Evolutionary conservation across 1,140 invertebrate species (phyloP).

Genomic region (Laupala kohalensis): DNA sequence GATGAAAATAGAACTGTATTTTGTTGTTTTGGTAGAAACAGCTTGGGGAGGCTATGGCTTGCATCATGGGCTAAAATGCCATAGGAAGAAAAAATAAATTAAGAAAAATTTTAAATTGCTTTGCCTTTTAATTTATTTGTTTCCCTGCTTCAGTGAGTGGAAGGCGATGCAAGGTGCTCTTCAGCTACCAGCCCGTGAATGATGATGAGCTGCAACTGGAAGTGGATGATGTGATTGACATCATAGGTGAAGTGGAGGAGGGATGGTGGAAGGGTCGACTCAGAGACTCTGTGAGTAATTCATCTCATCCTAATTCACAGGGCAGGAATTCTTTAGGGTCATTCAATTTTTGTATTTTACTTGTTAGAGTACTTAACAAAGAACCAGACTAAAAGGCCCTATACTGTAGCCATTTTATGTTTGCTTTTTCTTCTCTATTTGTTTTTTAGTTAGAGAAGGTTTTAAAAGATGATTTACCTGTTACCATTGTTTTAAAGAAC

Average conservation of each 20-base stretch:
- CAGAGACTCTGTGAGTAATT: slow-evolving; percentile 37
- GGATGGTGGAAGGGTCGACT: slow-evolving; percentile 80
- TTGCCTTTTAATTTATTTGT: background rate
- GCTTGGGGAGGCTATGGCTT: background rate
- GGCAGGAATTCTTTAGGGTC: background rate
- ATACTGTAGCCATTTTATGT: background rate
- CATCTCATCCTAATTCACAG: background rate
- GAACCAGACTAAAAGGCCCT: no score
- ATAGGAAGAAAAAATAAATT: background rate
- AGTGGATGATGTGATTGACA: slow-evolving; percentile 75
- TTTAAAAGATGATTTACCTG: no score
- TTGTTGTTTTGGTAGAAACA: background rate
- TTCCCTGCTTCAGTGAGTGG: slow-evolving; percentile 15
- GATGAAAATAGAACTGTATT: no score
- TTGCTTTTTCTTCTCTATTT: background rate
- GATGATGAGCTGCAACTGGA: slow-evolving; percentile 78
- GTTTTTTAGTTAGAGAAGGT: background rate
- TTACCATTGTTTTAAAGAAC: no score
- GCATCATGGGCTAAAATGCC: no score
- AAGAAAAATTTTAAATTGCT: background rate
- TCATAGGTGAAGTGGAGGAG: slow-evolving; percentile 70
- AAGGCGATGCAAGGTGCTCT: slow-evolving; percentile 69
- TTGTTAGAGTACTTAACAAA: background rate
- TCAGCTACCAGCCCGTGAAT: slow-evolving; percentile 81
- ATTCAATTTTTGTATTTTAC: background rate